phyloP scores from a whole-genome alignment of 2,888 invertebrate genomes.

The Clunio marinus region DNA sequence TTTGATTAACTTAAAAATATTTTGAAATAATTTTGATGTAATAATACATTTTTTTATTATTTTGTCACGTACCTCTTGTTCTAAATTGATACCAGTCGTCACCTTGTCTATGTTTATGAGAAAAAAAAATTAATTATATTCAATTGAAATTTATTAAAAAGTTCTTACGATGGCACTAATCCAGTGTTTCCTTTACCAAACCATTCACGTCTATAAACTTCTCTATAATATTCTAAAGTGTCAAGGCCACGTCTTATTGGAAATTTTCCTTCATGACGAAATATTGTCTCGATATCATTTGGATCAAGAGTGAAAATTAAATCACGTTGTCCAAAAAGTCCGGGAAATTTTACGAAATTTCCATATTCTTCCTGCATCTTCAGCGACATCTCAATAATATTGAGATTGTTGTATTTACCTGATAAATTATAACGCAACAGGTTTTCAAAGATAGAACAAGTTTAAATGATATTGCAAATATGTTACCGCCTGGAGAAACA shows the following conservation, averaged over 20 bases:
- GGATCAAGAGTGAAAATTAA: conserved; percentile 53
- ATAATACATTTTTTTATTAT: background rate
- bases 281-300: conserved; percentile 52
- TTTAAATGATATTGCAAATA: background rate
- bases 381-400: background rate
- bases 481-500: background rate
- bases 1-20: conserved; percentile 42
- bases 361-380: conserved; percentile 7
- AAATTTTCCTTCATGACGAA: conserved; percentile 39
- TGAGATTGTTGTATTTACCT: conserved; percentile 15
- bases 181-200: conserved; percentile 44
- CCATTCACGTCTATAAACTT: conserved; percentile 26
- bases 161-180: conserved; percentile 43
- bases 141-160: background rate
- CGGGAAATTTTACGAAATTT: conserved; percentile 49
- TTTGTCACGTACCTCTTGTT: too few relatives aligned
- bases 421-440: too few relatives aligned
- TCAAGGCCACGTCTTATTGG: conserved; percentile 28
- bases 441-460: background rate
- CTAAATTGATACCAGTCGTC: conserved; percentile 63
- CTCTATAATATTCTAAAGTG: conserved; percentile 36
- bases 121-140: conserved; percentile 11
- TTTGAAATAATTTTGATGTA: background rate
- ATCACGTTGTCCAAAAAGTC: conserved; percentile 47
- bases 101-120: conserved; percentile 43